Evolutionary conservation across 2,797 vertebrate species (phyloP).

Genomic region (Falco concolor): DNA sequence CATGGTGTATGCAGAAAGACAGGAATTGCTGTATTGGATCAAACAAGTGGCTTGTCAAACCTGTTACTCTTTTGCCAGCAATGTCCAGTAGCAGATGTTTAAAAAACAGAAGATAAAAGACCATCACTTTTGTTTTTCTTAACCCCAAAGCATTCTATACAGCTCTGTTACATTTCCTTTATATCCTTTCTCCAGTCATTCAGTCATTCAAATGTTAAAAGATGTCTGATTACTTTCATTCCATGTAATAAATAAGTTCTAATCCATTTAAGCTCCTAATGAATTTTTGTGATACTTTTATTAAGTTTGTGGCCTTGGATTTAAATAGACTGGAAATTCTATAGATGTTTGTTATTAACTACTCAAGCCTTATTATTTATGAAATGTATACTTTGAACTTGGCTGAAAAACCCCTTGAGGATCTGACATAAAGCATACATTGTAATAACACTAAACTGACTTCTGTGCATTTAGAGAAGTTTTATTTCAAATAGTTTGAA

Average conservation of each 20-base stretch:
- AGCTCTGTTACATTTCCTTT: not conserved
- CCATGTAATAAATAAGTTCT: not conserved
- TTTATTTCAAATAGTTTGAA: not conserved
- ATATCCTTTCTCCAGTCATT: not conserved
- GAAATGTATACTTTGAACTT: constrained; percentile 27
- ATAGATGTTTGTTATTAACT: not conserved
- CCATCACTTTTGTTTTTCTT: not conserved
- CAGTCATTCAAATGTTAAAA: not conserved
- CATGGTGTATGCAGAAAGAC: not conserved
- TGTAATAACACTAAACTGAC: not conserved
- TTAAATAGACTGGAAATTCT: not conserved
- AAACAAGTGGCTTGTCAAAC: constrained; percentile 26
- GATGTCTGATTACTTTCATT: not conserved
- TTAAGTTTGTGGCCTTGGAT: not conserved
- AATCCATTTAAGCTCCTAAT: not conserved
- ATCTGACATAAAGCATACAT: not conserved
- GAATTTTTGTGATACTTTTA: not conserved
- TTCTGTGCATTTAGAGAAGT: not conserved
- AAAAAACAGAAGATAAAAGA: not conserved
- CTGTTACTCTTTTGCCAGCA: not conserved
- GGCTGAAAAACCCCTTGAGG: not conserved
- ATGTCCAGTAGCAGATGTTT: constrained; percentile 2
- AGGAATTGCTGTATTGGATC: constrained; percentile 2
- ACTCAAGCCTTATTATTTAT: not conserved
- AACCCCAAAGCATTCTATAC: not conserved